Evolutionary conservation across 2,797 vertebrate genomes (phyloP), one percentile per base, ranked within the genome.

Genomic region (Microctenopoma stevenorrisi): DNA sequence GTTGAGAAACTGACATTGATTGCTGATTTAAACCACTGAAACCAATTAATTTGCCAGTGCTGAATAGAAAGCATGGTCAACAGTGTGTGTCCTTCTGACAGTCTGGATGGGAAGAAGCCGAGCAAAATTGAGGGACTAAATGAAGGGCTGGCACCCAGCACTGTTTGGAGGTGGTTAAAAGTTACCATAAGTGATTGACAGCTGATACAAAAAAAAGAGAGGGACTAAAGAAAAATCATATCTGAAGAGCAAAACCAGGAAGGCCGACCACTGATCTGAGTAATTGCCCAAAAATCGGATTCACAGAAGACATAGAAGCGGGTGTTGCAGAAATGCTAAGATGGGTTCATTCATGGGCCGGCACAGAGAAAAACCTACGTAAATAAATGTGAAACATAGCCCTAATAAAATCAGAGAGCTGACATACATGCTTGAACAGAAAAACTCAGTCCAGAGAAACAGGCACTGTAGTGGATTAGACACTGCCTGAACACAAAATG

Each of bases 1-100:
- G 90, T 89, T 85, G 82, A 88, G 84, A 88, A 93, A 92, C 88
- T 95, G 94, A 95, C 94, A 94, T 86, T 94, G 94, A 94, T 94
- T 94, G 93, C 92, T 86, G 91, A 92, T 93, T 93, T 92, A 92
- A 93, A 90, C 87, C 89, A 87, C 81, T 84, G 90, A 93, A 93
- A 91, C 90, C 91, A 90, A 92, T 94, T 93, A 90, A 92, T 92
- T 91, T 88, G 77, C 88, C 86, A 83, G 83, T 82, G 72, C 85
- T 93, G 91, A 94, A 93, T 85, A 86, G 86, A 91, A 91, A 92
- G 92, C 91, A 92, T 92, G 93, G 90, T 92, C 92, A 92, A 92
- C 90, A 87, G 93, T 86, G 93, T 94, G 93, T 94, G 90, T 89
- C 92, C 78, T 84, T 82, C 90, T 94, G 93, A 94, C 94, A 92